Percentiles rank a stretch among this genome's conserved stretches.
These are phyloP conservation scores for Monochamus saltuarius DNA, from an alignment of 1,140 invertebrate species.

Conservation along the genomic window DNA sequence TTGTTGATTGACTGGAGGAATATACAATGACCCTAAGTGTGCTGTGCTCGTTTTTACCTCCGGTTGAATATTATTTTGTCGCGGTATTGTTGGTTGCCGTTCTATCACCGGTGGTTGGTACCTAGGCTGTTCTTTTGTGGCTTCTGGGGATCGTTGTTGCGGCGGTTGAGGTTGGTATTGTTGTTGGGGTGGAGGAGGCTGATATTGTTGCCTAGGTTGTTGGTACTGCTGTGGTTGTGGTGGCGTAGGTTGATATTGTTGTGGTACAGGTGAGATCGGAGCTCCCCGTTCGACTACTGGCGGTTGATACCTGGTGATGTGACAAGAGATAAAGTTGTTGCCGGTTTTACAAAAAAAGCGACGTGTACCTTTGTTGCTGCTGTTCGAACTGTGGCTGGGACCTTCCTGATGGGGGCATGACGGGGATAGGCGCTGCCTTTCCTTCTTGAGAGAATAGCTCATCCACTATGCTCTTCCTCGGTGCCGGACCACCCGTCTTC, in stretches of 20 bases:
- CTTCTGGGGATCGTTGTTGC: slow-evolving; percentile 20
- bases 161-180: slow-evolving; percentile 18
- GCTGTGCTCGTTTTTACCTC: slow-evolving; percentile 25
- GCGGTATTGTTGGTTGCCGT: slow-evolving; percentile 22
- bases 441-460: slow-evolving; percentile 27
- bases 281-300: slow-evolving; percentile 5
- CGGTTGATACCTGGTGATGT: not conserved
- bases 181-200: slow-evolving; percentile 40
- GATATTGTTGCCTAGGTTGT: slow-evolving; percentile 11
- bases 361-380: slow-evolving; percentile 15
- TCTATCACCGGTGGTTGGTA: slow-evolving; percentile 35
- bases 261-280: slow-evolving; percentile 23
- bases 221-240: slow-evolving; percentile 16
- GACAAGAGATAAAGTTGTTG: not conserved
- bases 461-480: slow-evolving; percentile 44
- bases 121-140: slow-evolving; percentile 18
- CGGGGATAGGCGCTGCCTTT: slow-evolving; percentile 11
- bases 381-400: slow-evolving; percentile 53
- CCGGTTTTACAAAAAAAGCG: too few relatives aligned
- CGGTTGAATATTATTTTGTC: slow-evolving; percentile 14
- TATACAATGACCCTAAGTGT: slow-evolving; percentile 47
- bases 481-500: slow-evolving; percentile 54
- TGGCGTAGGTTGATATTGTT: slow-evolving; percentile 16
- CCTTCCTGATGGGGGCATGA: slow-evolving; percentile 50
- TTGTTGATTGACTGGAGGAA: slow-evolving; percentile 46